A percentile compares a stretch with the other conserved stretches of the same genome.
These are phyloP conservation scores for Tineola bisselliella DNA, from an alignment of 2,888 invertebrate genomes.

Conservation along the genomic window DNA sequence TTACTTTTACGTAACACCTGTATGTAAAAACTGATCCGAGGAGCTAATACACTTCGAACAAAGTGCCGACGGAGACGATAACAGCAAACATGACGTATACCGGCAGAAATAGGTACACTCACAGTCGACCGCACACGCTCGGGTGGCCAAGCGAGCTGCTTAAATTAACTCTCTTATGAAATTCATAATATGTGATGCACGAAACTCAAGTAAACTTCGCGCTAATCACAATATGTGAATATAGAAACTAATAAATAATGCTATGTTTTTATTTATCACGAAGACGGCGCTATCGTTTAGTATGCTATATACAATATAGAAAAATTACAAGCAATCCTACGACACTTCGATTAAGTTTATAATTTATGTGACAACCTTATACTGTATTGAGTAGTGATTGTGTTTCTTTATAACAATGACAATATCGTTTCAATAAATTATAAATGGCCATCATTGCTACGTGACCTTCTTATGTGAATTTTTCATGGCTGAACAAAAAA, in stretches of 20 bases:
- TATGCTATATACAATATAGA: background rate
- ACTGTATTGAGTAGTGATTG: background rate
- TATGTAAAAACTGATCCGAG: conserved; percentile 16
- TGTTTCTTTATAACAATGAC: background rate
- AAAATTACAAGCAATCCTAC: background rate
- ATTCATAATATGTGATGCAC: conserved; percentile 35
- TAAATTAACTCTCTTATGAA: conserved; percentile 24
- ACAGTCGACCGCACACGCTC: conserved; percentile 32
- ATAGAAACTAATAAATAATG: background rate
- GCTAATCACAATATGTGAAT: background rate
- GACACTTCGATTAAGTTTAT: background rate
- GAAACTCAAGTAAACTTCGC: conserved; percentile 18
- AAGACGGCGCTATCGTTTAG: background rate
- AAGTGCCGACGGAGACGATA: background rate
- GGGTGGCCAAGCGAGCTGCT: conserved; percentile 37
- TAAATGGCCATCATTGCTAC: background rate
- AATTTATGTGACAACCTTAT: background rate
- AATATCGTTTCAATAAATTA: conserved; percentile 1
- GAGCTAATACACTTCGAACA: background rate
- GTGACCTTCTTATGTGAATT: background rate
- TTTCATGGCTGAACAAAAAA: background rate
- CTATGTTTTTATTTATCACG: background rate
- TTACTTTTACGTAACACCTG: conserved; percentile 37
- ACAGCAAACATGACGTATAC: conserved; percentile 10
- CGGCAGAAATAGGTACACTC: conserved; percentile 23